These are phyloP conservation scores for Drosophila paulistorum DNA, from an alignment of 1,140 invertebrate genomes.

Conservation along the genomic window DNA sequence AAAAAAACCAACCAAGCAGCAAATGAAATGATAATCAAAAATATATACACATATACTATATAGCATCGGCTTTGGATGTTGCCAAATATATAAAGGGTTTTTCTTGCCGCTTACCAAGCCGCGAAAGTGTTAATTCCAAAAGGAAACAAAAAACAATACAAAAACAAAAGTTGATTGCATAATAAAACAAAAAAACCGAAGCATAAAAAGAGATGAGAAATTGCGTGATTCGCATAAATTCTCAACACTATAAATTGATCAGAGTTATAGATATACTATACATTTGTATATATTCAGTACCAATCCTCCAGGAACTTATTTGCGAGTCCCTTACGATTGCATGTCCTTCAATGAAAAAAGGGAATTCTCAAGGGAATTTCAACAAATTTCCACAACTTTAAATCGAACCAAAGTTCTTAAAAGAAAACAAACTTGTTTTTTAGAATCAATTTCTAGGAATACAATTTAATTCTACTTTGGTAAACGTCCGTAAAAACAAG, in stretches of 20 bases:
- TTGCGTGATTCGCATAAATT: constrained; percentile 75
- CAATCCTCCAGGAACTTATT: no score
- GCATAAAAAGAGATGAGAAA: constrained; percentile 51
- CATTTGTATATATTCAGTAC: background rate
- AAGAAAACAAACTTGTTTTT: no score
- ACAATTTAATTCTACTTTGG: no score
- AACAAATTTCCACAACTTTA: no score
- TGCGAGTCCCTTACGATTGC: no score
- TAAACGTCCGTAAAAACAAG: no score
- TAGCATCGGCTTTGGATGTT: constrained; percentile 28
- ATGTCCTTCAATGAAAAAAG: no score
- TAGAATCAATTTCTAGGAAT: no score
- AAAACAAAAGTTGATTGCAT: constrained; percentile 56
- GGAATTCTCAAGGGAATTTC: no score
- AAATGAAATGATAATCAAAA: constrained; percentile 48
- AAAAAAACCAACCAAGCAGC: constrained; percentile 21
- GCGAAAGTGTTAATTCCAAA: constrained; percentile 51
- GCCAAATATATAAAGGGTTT: constrained; percentile 62
- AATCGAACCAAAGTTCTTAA: no score
- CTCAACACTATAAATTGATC: constrained; percentile 57
- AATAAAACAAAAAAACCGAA: constrained; percentile 53
- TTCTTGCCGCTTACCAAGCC: constrained; percentile 26
- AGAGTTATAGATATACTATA: constrained; percentile 9
- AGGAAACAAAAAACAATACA: constrained; percentile 12
- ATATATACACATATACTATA: constrained; percentile 29